Percentiles rank a stretch among this genome's conserved stretches.
Evolutionary conservation across 2,888 invertebrate genomes (phyloP).

Genomic region (Mesoligia furuncula): DNA sequence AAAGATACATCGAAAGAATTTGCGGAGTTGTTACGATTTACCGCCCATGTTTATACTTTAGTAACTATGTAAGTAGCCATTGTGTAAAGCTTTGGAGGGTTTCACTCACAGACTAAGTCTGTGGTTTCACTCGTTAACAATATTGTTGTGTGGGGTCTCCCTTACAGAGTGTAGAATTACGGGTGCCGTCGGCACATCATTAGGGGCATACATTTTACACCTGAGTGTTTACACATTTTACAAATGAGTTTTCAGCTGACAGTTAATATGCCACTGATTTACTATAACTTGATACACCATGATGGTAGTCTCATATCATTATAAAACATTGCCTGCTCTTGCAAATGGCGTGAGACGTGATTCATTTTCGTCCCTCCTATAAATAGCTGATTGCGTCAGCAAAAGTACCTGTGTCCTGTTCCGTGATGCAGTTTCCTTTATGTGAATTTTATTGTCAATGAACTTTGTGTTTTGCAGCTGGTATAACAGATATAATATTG

Average conservation of each 20-base stretch:
- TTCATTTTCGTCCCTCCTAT: slow-evolving; percentile 42
- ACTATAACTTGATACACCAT: not conserved
- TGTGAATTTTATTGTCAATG: slow-evolving; percentile 35
- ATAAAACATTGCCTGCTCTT: slow-evolving; percentile 21
- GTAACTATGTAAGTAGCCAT: not conserved
- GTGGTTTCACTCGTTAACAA: slow-evolving; percentile 20
- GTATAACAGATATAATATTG: not conserved
- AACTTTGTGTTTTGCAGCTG: not conserved
- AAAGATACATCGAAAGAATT: not conserved
- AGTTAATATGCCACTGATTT: not conserved
- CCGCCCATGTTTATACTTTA: not conserved
- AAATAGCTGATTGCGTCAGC: slow-evolving; percentile 46
- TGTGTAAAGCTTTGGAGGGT: slow-evolving; percentile 15
- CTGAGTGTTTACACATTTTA: too few relatives aligned
- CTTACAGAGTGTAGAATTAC: slow-evolving; percentile 39
- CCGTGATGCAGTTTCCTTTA: slow-evolving; percentile 39
- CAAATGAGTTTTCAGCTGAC: not conserved
- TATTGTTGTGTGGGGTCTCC: slow-evolving; percentile 12
- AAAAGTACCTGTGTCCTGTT: slow-evolving; percentile 53
- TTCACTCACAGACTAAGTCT: too few relatives aligned
- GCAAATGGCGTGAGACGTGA: slow-evolving; percentile 32
- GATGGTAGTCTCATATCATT: slow-evolving; percentile 2
- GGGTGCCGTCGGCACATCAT: not conserved
- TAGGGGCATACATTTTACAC: not conserved
- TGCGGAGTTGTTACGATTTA: not conserved